Percentiles rank a stretch among this genome's conserved stretches.
Evolutionary conservation across 2,888 invertebrate species (phyloP).

Genomic region (Alloscopus bannaensis): DNA sequence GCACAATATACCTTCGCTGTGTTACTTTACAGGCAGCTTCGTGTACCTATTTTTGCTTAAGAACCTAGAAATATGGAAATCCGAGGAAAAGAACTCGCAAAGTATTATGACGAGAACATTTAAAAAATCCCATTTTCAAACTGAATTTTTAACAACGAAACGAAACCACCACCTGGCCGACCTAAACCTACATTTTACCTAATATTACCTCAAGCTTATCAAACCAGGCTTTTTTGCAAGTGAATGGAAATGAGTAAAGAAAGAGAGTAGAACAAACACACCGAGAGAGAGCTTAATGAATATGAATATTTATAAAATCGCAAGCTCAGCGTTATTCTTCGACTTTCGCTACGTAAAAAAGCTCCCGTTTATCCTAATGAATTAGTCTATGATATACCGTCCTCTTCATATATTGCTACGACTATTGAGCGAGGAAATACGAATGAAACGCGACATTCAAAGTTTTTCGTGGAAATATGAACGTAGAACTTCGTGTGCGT

Average conservation of each 20-base stretch:
- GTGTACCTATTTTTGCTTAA: no score
- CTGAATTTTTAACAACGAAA: conserved; percentile 46
- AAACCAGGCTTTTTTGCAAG: conserved; percentile 26
- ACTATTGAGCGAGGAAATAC: not conserved
- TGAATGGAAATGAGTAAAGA: conserved; percentile 18
- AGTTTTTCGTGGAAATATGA: conserved; percentile 21
- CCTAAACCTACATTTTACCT: not conserved
- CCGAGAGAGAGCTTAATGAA: conserved; percentile 58
- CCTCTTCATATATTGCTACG: not conserved
- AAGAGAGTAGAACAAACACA: no score
- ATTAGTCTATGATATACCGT: conserved; percentile 40
- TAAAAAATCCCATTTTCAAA: conserved; percentile 58
- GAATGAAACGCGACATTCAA: conserved; percentile 22
- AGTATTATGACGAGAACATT: conserved; percentile 37
- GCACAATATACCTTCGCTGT: no score
- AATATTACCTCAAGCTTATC: conserved; percentile 8
- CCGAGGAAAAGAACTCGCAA: conserved; percentile 27
- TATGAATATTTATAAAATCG: conserved; percentile 62
- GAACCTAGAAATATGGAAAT: conserved; percentile 18
- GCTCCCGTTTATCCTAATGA: conserved; percentile 40
- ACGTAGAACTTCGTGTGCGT: not conserved
- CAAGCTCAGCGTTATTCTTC: conserved; percentile 47
- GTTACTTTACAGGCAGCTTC: no score
- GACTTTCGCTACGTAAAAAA: not conserved
- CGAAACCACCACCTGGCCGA: conserved; percentile 52